phyloP scores from a whole-genome alignment of 2,113 vertebrate species.

The Amphiprion percula region DNA sequence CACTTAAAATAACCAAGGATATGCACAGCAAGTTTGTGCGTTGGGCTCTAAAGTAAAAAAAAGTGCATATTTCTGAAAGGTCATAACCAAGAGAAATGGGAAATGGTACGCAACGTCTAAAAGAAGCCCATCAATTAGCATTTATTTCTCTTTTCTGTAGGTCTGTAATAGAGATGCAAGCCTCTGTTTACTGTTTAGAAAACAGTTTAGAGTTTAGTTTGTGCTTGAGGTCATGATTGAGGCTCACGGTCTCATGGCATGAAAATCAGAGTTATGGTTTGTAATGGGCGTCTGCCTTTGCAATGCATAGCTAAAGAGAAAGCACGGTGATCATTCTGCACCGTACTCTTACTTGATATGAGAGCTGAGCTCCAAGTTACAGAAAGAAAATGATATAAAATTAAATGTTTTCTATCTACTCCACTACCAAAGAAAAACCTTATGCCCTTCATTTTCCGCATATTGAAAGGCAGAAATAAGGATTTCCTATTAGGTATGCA shows the following conservation, averaged over 20 bases:
- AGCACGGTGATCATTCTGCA: slow-evolving; percentile 4
- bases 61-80: slow-evolving; percentile 15
- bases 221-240: slow-evolving; percentile 19
- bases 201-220: background rate
- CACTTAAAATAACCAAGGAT: slow-evolving; percentile 15
- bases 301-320: slow-evolving; percentile 26
- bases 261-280: slow-evolving; percentile 12
- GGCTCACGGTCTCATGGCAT: slow-evolving; percentile 5
- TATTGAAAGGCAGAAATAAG: slow-evolving; percentile 80
- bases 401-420: slow-evolving; percentile 65
- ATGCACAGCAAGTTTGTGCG: background rate
- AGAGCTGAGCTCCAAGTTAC: slow-evolving; percentile 39
- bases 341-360: slow-evolving; percentile 48
- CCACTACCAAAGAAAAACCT: slow-evolving; percentile 66
- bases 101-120: background rate
- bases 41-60: background rate
- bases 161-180: background rate
- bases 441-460: slow-evolving; percentile 69
- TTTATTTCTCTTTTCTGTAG: slow-evolving; percentile 15
- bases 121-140: slow-evolving; percentile 13
- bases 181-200: slow-evolving; percentile 9
- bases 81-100: slow-evolving; percentile 3
- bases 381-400: slow-evolving; percentile 33
- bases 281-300: slow-evolving; percentile 14
- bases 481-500: slow-evolving; percentile 80